A percentile compares a stretch with the other conserved stretches of the same genome.
These are phyloP conservation scores for Imbricaverruca yamaguchii DNA, from an alignment of 2,888 invertebrate genomes.

Conservation along the genomic window DNA sequence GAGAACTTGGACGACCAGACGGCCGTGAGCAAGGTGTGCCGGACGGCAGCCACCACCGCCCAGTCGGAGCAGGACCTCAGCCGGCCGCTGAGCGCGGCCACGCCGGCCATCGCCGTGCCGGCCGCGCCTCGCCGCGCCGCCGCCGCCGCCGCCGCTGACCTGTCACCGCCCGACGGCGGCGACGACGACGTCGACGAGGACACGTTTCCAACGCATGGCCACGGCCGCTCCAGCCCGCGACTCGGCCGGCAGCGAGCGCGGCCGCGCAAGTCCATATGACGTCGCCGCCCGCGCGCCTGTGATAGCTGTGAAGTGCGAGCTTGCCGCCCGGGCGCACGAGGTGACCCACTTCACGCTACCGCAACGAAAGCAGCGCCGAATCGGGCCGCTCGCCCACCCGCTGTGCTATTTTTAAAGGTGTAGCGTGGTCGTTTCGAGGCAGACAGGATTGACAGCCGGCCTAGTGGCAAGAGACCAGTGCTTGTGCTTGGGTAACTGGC, in stretches of 20 bases:
- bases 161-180: background rate
- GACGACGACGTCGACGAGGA: background rate
- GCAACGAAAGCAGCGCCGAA: background rate
- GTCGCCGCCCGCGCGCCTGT: background rate
- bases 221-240: background rate
- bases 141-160: background rate
- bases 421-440: background rate
- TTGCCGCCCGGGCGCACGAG: background rate
- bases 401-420: background rate
- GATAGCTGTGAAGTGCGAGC: background rate
- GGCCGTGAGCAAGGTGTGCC: slow-evolving; percentile 4
- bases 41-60: slow-evolving; percentile 27
- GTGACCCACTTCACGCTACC: background rate
- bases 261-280: slow-evolving; percentile 14
- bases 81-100: slow-evolving; percentile 28
- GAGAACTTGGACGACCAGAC: slow-evolving; percentile 26
- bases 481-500: background rate
- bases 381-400: background rate
- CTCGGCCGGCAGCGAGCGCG: background rate
- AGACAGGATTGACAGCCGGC: background rate
- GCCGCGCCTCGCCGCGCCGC: background rate
- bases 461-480: background rate
- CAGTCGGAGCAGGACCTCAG: slow-evolving; percentile 30
- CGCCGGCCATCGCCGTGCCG: slow-evolving; percentile 23
- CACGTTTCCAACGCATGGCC: background rate